Percentiles rank a stretch among this genome's conserved stretches.
Evolutionary conservation across 2,113 vertebrate species (phyloP).

Genomic region (Amblyopsis rosae): DNA sequence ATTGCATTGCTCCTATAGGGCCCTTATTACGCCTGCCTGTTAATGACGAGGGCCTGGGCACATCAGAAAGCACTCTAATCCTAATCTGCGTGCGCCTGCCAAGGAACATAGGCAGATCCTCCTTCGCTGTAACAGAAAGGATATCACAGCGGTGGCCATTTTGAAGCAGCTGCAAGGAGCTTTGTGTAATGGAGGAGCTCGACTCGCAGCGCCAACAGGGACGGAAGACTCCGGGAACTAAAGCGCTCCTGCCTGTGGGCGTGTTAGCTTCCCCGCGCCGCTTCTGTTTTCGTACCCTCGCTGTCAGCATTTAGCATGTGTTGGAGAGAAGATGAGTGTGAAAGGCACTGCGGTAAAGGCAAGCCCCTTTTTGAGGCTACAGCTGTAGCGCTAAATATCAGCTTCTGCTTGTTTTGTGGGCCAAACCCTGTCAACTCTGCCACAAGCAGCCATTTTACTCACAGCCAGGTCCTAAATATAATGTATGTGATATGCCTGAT

Average conservation of each 20-base stretch:
- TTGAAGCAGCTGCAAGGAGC: constrained; percentile 69
- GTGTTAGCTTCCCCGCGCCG: too few relatives aligned
- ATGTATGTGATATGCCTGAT: too few relatives aligned
- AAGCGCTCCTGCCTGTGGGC: too few relatives aligned
- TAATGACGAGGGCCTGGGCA: constrained; percentile 65
- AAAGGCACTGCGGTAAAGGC: neutral
- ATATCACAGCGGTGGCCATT: constrained; percentile 67
- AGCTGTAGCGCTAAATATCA: too few relatives aligned
- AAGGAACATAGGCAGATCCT: neutral
- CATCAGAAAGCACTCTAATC: constrained; percentile 61
- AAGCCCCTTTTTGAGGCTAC: too few relatives aligned
- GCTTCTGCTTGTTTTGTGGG: too few relatives aligned
- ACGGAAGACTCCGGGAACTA: constrained; percentile 10
- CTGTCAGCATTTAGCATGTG: too few relatives aligned
- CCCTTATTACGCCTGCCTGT: constrained; percentile 66
- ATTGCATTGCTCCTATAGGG: constrained; percentile 52
- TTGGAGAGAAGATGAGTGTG: neutral
- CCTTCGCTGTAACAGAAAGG: constrained; percentile 40
- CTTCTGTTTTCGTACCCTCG: too few relatives aligned
- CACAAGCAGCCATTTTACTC: too few relatives aligned
- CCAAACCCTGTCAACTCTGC: too few relatives aligned
- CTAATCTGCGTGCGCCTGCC: constrained; percentile 67
- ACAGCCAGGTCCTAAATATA: too few relatives aligned
- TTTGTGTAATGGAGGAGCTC: constrained; percentile 70
- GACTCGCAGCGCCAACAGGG: constrained; percentile 23